These are phyloP conservation scores for Agrilus mali DNA, from an alignment of 2,888 invertebrate genomes.

Conservation along the genomic window DNA sequence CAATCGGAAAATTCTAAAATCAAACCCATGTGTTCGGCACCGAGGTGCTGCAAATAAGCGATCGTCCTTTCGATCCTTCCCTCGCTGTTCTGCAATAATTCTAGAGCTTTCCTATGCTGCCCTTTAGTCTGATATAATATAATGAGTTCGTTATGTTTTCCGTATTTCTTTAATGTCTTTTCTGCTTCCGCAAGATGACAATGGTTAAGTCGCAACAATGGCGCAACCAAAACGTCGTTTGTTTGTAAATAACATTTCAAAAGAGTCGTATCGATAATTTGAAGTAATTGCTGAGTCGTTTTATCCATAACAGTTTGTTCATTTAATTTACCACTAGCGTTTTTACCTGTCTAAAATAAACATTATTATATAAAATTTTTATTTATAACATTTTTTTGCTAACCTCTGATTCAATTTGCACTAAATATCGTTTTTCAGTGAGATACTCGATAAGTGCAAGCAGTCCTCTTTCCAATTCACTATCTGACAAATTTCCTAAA, in stretches of 20 bases:
- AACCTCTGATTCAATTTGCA: constrained; percentile 35
- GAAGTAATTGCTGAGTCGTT: constrained; percentile 56
- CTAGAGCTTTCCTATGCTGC: constrained; percentile 83
- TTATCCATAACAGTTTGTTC: constrained; percentile 33
- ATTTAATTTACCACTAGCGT: constrained; percentile 30
- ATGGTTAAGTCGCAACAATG: constrained; percentile 78
- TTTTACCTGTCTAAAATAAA: constrained; percentile 19
- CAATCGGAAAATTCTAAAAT: constrained; percentile 92
- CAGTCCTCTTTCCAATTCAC: constrained; percentile 77
- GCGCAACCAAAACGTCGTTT: constrained; percentile 88
- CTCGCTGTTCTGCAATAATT: constrained; percentile 59
- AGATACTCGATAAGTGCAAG: constrained; percentile 84
- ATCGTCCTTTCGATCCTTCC: constrained; percentile 79
- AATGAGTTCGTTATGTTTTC: constrained; percentile 86
- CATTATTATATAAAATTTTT: constrained; percentile 9
- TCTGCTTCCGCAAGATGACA: constrained; percentile 93
- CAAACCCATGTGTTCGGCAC: constrained; percentile 48
- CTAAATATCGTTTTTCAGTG: constrained; percentile 54
- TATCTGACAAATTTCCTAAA: constrained; percentile 54
- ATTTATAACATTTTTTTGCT: constrained; percentile 15
- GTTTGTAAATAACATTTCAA: constrained; percentile 96
- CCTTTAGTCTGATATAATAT: constrained; percentile 92
- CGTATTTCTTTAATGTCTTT: constrained; percentile 69
- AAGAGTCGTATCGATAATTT: constrained; percentile 93
- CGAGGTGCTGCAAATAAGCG: constrained; percentile 82